Evolutionary conservation across 2,888 invertebrate species (phyloP).

Genomic region (Malthinus flaveolus): DNA sequence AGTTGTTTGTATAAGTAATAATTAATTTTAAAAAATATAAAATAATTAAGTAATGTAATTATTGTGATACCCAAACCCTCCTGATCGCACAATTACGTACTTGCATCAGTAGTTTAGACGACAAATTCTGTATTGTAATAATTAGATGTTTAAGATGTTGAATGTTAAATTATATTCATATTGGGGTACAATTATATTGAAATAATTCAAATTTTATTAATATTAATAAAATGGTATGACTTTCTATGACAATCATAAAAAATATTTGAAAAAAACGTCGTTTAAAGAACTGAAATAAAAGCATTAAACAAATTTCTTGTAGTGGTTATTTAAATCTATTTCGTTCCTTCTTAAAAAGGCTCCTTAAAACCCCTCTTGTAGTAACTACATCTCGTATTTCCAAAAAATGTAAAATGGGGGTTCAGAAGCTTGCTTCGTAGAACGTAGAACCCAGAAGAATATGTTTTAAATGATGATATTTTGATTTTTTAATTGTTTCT

Average conservation of each 20-base stretch:
- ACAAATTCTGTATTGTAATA: conserved; percentile 13
- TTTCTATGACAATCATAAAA: neutral
- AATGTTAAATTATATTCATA: conserved; percentile 15
- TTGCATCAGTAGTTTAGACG: conserved; percentile 17
- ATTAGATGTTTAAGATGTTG: conserved; percentile 20
- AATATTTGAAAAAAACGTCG: neutral
- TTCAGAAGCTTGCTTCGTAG: no score
- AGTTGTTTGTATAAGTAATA: conserved; percentile 28
- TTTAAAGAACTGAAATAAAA: conserved; percentile 1
- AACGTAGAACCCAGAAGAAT: no score
- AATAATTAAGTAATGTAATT: conserved; percentile 12
- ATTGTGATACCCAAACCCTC: conserved; percentile 40
- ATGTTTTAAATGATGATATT: no score
- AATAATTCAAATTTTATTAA: conserved; percentile 2
- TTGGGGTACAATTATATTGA: neutral
- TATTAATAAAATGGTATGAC: neutral
- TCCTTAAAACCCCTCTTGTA: no score
- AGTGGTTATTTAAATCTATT: no score
- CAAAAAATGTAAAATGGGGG: no score
- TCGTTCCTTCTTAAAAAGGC: no score
- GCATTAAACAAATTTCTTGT: neutral
- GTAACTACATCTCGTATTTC: no score
- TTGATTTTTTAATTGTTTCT: no score
- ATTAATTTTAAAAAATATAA: conserved; percentile 19
- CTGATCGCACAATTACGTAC: conserved; percentile 25